Evolutionary conservation across 2,888 invertebrate genomes (phyloP).

Genomic region (Steinernema scapterisci): DNA sequence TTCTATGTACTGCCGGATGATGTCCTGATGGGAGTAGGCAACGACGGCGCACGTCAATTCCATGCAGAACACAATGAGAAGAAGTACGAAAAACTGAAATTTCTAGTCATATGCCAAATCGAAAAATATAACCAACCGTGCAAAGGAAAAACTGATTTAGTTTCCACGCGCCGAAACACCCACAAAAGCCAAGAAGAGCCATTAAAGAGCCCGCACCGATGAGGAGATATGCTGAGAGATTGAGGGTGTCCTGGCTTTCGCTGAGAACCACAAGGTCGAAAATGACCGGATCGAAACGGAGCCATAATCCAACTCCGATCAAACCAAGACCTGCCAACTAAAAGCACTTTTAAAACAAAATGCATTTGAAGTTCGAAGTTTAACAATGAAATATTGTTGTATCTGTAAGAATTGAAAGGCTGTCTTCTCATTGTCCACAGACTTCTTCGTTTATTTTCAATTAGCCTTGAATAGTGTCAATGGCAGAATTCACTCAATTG

Average conservation of each 20-base stretch:
- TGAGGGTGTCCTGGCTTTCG: constrained; percentile 44
- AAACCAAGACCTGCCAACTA: constrained; percentile 78
- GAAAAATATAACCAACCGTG: constrained; percentile 73
- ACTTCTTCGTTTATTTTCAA: too few species aligned
- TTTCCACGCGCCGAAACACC: constrained; percentile 81
- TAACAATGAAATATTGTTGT: neutral
- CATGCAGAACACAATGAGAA: constrained; percentile 79
- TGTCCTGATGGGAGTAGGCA: constrained; percentile 76
- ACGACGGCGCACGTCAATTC: constrained; percentile 81
- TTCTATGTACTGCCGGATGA: constrained; percentile 75
- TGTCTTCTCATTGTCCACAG: neutral
- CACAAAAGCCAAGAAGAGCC: constrained; percentile 79
- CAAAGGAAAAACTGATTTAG: constrained; percentile 81
- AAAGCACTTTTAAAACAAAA: constrained; percentile 60
- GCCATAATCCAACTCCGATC: constrained; percentile 78
- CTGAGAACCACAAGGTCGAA: constrained; percentile 76
- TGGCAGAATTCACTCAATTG: too few species aligned
- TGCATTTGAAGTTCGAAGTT: neutral
- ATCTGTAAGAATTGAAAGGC: too few species aligned
- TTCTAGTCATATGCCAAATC: neutral
- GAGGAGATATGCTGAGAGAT: constrained; percentile 74
- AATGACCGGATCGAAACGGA: constrained; percentile 76
- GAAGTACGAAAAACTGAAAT: constrained; percentile 78
- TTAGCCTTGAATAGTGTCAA: too few species aligned
- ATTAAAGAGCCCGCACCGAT: constrained; percentile 78